These are phyloP conservation scores for Thereva nobilitata DNA, from an alignment of 2,888 invertebrate genomes.

Conservation along the genomic window DNA sequence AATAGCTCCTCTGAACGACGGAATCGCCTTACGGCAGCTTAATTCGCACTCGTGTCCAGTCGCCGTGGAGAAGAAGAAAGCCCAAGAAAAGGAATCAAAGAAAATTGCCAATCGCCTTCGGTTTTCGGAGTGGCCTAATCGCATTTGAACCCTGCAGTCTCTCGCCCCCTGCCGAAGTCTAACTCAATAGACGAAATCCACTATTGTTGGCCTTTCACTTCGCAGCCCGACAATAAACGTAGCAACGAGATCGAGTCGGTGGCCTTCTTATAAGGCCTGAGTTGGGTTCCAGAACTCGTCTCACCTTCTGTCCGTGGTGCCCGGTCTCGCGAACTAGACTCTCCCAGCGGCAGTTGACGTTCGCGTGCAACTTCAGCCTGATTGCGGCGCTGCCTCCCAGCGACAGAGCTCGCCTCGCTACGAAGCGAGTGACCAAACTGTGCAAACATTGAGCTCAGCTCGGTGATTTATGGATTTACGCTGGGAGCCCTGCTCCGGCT, in stretches of 20 bases:
- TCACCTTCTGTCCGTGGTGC: neutral
- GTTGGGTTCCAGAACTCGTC: neutral
- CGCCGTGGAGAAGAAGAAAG: neutral
- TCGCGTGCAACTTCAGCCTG: no score
- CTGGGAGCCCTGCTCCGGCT: neutral
- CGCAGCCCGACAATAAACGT: neutral
- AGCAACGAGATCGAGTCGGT: neutral
- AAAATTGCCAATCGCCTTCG: conserved; percentile 25
- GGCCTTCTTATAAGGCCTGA: conserved; percentile 1
- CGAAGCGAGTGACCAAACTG: neutral
- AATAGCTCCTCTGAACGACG: conserved; percentile 9
- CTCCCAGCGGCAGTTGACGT: neutral
- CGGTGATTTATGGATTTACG: conserved; percentile 13
- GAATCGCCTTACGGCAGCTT: conserved; percentile 11
- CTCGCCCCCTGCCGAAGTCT: neutral
- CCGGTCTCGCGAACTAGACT: neutral
- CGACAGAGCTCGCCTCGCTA: neutral
- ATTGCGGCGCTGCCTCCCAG: no score
- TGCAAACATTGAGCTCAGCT: conserved; percentile 15
- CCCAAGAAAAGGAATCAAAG: neutral
- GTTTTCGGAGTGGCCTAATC: conserved; percentile 6
- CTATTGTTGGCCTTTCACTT: conserved; percentile 20
- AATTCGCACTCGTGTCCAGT: neutral
- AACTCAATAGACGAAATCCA: conserved; percentile 14
- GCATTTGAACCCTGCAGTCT: neutral